Conservation (phyloP, 1,140 invertebrate genomes). For the Cydia fagiglandana region DNA sequence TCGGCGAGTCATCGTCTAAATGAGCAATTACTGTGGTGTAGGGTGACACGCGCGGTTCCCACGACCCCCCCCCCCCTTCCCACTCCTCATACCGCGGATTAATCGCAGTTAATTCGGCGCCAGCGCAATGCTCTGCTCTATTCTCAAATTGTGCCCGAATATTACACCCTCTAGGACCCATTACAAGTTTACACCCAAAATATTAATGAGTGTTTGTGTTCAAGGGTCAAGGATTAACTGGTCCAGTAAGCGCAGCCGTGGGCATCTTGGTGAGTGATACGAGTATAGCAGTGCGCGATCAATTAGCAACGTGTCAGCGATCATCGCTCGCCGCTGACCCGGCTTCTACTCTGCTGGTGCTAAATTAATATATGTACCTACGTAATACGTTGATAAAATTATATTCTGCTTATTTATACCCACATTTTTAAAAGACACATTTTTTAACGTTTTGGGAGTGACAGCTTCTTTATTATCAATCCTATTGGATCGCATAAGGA, state of each 20-base stretch:
- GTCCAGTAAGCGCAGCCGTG: neutral
- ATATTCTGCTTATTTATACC: neutral
- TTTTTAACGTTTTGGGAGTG: neutral
- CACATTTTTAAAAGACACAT: neutral
- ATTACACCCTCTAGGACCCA: neutral
- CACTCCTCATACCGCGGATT: neutral
- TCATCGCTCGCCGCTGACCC: neutral
- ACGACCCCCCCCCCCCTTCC: constrained; percentile 8
- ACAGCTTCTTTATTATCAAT: too few relatives aligned
- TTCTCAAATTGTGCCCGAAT: neutral
- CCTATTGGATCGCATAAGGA: neutral
- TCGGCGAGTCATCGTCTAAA: constrained; percentile 21
- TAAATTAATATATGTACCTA: neutral
- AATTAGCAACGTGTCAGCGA: constrained; percentile 25
- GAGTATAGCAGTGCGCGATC: neutral
- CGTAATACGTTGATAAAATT: neutral
- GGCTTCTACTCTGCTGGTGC: neutral
- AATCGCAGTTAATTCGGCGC: constrained; percentile 12
- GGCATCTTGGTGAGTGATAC: neutral
- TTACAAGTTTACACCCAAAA: neutral
- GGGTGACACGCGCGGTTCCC: constrained; percentile 31
- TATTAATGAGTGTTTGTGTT: neutral
- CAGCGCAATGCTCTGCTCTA: neutral
- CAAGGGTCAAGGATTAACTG: neutral
- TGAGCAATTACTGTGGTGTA: constrained; percentile 29